phyloP scores from a whole-genome alignment of 1,140 invertebrate species.

The Drosophila setifemur region DNA sequence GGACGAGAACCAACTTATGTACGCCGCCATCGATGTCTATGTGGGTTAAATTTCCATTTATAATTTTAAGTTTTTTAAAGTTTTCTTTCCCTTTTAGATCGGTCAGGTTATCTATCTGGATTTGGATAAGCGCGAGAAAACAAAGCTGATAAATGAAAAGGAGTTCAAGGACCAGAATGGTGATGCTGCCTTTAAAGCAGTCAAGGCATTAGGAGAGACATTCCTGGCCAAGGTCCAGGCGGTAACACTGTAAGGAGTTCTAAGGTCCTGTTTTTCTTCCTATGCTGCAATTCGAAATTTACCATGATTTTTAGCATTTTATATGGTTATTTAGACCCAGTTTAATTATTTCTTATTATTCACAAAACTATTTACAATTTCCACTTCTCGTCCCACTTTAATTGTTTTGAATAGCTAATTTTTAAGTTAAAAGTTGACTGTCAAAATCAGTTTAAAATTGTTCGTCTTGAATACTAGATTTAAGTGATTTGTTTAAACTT shows the following conservation, averaged over 20 bases:
- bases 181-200: constrained; percentile 69
- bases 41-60: constrained; percentile 79
- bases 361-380: background rate
- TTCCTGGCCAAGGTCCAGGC: constrained; percentile 59
- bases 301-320: too few species aligned
- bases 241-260: constrained; percentile 31
- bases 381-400: too few species aligned
- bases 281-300: background rate
- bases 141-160: constrained; percentile 53
- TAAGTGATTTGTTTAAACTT: background rate
- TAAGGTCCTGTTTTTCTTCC: background rate
- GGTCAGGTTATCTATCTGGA: constrained; percentile 76
- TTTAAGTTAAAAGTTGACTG: too few species aligned
- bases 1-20: constrained; percentile 84
- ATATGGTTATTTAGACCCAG: background rate
- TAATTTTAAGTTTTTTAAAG: background rate
- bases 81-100: constrained; percentile 48
- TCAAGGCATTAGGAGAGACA: constrained; percentile 64
- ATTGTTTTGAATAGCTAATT: too few species aligned
- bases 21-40: constrained; percentile 88
- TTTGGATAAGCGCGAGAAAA: constrained; percentile 60
- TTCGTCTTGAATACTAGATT: too few species aligned
- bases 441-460: too few species aligned
- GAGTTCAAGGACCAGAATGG: constrained; percentile 77
- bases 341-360: background rate